Evolutionary conservation across 2,888 invertebrate genomes (phyloP).

Genomic region (Sturmia bella): DNA sequence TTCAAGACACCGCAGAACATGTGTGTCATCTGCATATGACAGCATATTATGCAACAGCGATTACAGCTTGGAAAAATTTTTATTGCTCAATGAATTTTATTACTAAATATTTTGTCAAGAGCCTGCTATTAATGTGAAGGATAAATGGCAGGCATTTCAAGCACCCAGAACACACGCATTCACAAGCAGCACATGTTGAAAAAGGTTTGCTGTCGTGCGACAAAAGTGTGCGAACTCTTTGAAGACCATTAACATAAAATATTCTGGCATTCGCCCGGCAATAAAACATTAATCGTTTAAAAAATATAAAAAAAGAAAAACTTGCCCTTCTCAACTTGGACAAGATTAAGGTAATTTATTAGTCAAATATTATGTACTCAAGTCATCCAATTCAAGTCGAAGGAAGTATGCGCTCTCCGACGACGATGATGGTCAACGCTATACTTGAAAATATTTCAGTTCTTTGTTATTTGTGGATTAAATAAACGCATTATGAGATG

Average conservation of each 20-base stretch:
- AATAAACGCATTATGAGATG: too few relatives aligned
- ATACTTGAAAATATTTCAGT: too few relatives aligned
- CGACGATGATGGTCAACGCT: too few relatives aligned
- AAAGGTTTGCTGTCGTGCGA: constrained; percentile 22
- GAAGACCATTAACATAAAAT: neutral
- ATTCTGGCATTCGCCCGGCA: constrained; percentile 10
- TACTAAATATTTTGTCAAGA: neutral
- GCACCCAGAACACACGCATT: neutral
- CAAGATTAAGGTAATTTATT: too few relatives aligned
- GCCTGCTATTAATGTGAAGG: constrained; percentile 35
- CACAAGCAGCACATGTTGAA: neutral
- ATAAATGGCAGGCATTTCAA: neutral
- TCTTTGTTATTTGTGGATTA: too few relatives aligned
- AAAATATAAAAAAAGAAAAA: too few relatives aligned
- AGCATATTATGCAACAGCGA: neutral
- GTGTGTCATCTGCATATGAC: constrained; percentile 12
- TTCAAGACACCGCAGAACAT: neutral
- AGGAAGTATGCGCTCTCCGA: too few relatives aligned
- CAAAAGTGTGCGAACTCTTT: constrained; percentile 46
- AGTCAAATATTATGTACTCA: too few relatives aligned
- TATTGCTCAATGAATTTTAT: neutral
- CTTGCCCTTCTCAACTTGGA: too few relatives aligned
- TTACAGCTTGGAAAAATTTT: neutral
- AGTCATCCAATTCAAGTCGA: too few relatives aligned
- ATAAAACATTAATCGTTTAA: too few relatives aligned